Conservation (phyloP, 2,113 vertebrate species). For the rat (Rattus norvegicus) region GRCr8 NC_086024.1:37475501-37476000, state of each 20-base stretch:
- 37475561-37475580: not conserved
- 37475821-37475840: conserved; percentile 90
- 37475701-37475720: conserved; percentile 82
- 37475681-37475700: fast-evolving
- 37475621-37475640: not conserved
- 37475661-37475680: not conserved
- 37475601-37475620: not conserved
- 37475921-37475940: fast-evolving
- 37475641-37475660: not conserved
- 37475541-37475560: not conserved
- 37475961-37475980: not conserved
- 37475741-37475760: conserved; percentile 92
- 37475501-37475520: conserved; percentile 10
- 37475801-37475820: conserved; percentile 90
- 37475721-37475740: conserved; percentile 88
- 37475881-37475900: fast-evolving
- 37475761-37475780: conserved; percentile 87
- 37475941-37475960: not conserved
- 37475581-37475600: not conserved
- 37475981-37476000: not conserved
- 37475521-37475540: not conserved
- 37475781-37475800: conserved; percentile 91
- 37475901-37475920: not conserved
- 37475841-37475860: conserved; percentile 84
- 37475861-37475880: fast-evolving